Evolutionary conservation across 2,113 vertebrate species (phyloP).

Genomic region (Brachirus orientalis): DNA sequence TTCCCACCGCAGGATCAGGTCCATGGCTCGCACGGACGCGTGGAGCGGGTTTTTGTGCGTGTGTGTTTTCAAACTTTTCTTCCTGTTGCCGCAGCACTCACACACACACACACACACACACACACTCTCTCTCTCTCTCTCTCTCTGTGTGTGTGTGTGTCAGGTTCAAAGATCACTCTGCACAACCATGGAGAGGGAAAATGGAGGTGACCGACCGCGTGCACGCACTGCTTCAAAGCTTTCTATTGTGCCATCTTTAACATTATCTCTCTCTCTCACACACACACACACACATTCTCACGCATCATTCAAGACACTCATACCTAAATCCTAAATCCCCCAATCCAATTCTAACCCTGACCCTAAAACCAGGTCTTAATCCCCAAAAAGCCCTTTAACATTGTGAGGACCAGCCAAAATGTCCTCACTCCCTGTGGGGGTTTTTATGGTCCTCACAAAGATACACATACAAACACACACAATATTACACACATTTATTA

Average conservation of each 20-base stretch:
- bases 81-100: not conserved
- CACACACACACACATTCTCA: not conserved
- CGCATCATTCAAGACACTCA: not conserved
- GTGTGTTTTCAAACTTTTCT: not conserved
- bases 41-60: not conserved
- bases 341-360: no score
- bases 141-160: constrained; percentile 1
- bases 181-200: not conserved
- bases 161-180: constrained; percentile 69
- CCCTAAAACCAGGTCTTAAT: no score
- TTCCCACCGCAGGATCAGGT: not conserved
- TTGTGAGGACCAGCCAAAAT: no score
- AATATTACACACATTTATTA: no score
- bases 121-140: no score
- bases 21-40: constrained; percentile 9
- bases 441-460: no score
- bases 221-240: constrained; percentile 26
- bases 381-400: no score
- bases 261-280: constrained; percentile 17
- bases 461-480: no score
- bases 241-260: constrained; percentile 34
- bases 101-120: no score
- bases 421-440: no score
- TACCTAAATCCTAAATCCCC: not conserved
- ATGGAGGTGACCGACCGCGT: constrained; percentile 54